These are phyloP conservation scores for Paedocypris micromegethes DNA, from an alignment of 2,797 vertebrate genomes.

Conservation along the genomic window DNA sequence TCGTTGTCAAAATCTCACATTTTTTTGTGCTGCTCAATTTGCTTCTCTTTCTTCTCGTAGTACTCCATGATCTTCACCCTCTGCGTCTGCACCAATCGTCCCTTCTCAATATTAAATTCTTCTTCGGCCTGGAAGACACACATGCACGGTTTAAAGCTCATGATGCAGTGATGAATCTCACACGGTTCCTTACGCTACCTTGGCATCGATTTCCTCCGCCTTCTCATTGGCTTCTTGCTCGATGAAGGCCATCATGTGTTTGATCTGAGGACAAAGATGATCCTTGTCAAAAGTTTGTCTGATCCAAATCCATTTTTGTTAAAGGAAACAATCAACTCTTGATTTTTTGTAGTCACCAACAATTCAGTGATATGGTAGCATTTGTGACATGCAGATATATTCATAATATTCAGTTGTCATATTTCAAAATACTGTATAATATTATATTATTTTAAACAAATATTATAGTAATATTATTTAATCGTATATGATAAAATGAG, in stretches of 20 bases:
- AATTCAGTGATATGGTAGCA: too few relatives aligned
- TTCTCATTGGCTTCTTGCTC: slow-evolving; percentile 98
- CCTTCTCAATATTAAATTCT: slow-evolving; percentile 99
- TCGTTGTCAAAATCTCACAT: slow-evolving; percentile 75
- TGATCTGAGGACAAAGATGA: slow-evolving; percentile 75
- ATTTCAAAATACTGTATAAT: too few relatives aligned
- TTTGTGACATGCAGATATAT: too few relatives aligned
- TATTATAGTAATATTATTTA: too few relatives aligned
- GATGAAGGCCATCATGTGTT: slow-evolving; percentile 99
- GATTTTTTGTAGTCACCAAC: too few relatives aligned
- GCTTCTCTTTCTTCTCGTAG: slow-evolving; percentile 99
- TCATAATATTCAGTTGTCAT: too few relatives aligned
- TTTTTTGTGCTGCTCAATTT: slow-evolving; percentile 99
- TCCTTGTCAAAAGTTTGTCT: neutral
- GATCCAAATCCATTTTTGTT: too few relatives aligned
- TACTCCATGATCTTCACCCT: slow-evolving; percentile 99
- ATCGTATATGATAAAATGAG: too few relatives aligned
- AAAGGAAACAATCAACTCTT: too few relatives aligned
- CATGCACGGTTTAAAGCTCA: too few relatives aligned
- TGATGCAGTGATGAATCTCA: too few relatives aligned
- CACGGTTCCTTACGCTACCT: slow-evolving; percentile 68
- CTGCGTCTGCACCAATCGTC: slow-evolving; percentile 95
- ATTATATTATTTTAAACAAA: too few relatives aligned
- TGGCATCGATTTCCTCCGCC: slow-evolving; percentile 96
- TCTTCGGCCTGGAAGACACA: slow-evolving; percentile 84